Conservation (phyloP, 2,888 invertebrate genomes). For the Tetragonula carbonaria region DNA sequence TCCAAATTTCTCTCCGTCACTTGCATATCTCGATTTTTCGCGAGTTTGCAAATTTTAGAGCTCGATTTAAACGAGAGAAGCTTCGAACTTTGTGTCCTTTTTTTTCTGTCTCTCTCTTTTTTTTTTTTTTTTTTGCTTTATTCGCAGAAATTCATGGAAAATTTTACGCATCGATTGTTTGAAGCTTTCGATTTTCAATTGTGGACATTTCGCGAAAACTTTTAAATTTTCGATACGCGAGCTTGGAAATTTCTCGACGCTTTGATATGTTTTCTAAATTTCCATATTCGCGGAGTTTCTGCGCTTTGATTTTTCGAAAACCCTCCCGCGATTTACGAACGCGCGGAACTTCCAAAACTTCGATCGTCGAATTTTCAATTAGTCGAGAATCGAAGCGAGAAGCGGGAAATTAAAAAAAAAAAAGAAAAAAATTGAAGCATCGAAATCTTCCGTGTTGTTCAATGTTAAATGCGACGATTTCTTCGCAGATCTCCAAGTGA, state of each 20-base stretch:
- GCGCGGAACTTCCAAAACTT: too few relatives aligned
- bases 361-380: too few relatives aligned
- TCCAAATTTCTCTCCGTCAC: not conserved
- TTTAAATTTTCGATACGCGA: not conserved
- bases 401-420: too few relatives aligned
- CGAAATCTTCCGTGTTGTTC: too few relatives aligned
- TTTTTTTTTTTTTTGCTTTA: too few relatives aligned
- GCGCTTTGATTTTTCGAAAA: not conserved
- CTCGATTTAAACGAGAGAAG: not conserved
- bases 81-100: not conserved
- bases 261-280: not conserved
- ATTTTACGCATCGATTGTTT: not conserved
- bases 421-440: too few relatives aligned
- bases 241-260: not conserved
- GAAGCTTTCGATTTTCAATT: not conserved
- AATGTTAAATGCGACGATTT: too few relatives aligned
- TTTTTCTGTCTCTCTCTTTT: too few relatives aligned
- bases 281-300: not conserved
- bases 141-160: not conserved
- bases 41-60: not conserved
- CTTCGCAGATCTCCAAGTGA: too few relatives aligned
- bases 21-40: not conserved
- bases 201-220: not conserved
- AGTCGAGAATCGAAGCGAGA: too few relatives aligned
- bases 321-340: too few relatives aligned